A percentile compares a stretch with the other conserved stretches of the same genome.
Conservation (phyloP, 2,113 vertebrate genomes). For the Sylvicapra grimmia region DNA sequence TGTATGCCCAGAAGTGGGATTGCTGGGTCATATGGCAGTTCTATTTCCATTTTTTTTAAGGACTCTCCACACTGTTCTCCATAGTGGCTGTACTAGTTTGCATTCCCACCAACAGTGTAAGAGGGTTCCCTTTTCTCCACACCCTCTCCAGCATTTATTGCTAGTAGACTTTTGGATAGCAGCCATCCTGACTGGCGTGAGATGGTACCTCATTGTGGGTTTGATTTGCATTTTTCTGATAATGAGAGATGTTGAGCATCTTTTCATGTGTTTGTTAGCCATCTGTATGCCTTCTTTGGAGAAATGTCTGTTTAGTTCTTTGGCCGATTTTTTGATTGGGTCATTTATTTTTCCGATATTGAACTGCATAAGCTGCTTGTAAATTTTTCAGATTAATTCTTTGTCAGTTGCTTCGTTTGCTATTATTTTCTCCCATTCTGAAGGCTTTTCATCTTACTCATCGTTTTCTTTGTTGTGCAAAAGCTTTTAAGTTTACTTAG, state of each 20-base stretch:
- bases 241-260: background rate
- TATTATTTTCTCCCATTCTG: background rate
- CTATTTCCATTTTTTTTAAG: background rate
- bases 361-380: background rate
- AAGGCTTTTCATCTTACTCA: background rate
- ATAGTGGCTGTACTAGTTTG: background rate
- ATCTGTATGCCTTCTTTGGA: background rate
- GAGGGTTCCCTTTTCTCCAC: background rate
- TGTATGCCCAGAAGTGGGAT: background rate
- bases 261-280: background rate
- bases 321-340: background rate
- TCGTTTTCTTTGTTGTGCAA: background rate
- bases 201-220: background rate
- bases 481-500: background rate
- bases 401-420: background rate
- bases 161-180: background rate
- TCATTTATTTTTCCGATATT: background rate
- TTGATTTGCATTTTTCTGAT: background rate
- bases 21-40: background rate
- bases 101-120: background rate
- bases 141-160: background rate
- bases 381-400: background rate
- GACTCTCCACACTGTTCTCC: background rate
- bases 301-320: background rate
- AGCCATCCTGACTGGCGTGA: background rate